A percentile compares a stretch with the other conserved stretches of the same genome.
These are phyloP conservation scores for Drosophila aldrichi DNA, from an alignment of 2,888 invertebrate species.

Conservation along the genomic window DNA sequence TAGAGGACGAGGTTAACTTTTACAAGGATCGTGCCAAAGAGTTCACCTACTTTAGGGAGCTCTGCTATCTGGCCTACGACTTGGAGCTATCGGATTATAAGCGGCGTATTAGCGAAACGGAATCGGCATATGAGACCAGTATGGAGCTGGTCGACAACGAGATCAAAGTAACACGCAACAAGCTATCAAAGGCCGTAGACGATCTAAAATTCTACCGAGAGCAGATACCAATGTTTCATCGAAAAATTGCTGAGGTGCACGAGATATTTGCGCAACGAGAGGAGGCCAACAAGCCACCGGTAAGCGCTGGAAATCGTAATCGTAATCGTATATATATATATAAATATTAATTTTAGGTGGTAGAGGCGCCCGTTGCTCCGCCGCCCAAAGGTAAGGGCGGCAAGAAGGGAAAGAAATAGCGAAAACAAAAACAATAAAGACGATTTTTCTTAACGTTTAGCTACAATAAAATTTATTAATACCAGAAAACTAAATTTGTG, in stretches of 20 bases:
- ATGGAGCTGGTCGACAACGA: constrained; percentile 28
- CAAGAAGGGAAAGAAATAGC: constrained; percentile 7
- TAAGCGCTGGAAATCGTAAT: too few relatives aligned
- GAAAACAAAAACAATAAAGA: constrained; percentile 4
- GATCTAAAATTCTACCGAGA: constrained; percentile 39
- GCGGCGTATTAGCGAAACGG: constrained; percentile 10
- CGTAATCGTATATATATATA: too few relatives aligned
- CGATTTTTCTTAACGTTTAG: constrained; percentile 64
- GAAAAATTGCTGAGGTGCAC: constrained; percentile 31
- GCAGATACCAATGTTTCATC: constrained; percentile 39
- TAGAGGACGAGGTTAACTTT: constrained; percentile 18
- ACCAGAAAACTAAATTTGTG: constrained; percentile 79
- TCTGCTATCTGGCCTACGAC: constrained; percentile 17
- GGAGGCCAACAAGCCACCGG: not conserved
- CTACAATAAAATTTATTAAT: constrained; percentile 83
- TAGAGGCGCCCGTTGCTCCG: not conserved
- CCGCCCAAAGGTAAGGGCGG: not conserved
- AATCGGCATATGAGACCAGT: constrained; percentile 27
- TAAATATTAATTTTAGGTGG: not conserved
- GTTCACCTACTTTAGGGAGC: not conserved
- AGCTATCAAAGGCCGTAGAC: constrained; percentile 46
- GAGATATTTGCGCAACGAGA: constrained; percentile 6
- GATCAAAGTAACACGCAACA: constrained; percentile 17
- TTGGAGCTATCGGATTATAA: constrained; percentile 24
- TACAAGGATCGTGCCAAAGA: not conserved